phyloP scores from a whole-genome alignment of 2,797 vertebrate genomes.

The Hydrophis major region DNA sequence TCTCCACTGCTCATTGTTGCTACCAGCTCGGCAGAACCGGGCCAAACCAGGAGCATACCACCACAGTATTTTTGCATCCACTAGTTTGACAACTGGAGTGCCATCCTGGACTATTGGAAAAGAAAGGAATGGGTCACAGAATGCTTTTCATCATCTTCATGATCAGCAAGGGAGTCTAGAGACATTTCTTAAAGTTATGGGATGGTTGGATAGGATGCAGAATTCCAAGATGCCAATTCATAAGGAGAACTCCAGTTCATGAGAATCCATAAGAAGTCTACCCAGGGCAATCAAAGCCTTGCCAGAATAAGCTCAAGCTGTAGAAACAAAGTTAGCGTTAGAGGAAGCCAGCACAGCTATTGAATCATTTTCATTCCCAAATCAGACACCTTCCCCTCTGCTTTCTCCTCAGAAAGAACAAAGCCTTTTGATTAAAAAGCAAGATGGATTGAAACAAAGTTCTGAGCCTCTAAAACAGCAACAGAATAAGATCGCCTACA shows the following conservation, averaged over 20 bases:
- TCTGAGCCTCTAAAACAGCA: background rate
- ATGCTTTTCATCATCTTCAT: background rate
- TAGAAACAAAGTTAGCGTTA: background rate
- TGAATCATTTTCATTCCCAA: background rate
- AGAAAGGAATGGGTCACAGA: background rate
- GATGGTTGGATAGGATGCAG: background rate
- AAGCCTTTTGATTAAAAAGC: background rate
- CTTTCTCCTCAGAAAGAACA: background rate
- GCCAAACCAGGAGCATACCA: too few relatives aligned
- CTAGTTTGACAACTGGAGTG: background rate
- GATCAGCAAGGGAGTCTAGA: background rate
- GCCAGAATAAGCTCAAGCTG: background rate
- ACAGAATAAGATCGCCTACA: background rate
- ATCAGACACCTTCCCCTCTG: background rate
- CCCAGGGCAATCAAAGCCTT: background rate
- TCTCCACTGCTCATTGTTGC: too few relatives aligned
- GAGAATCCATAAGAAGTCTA: background rate
- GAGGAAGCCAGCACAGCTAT: background rate
- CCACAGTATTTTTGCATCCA: background rate
- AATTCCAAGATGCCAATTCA: background rate
- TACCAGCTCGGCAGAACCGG: too few relatives aligned
- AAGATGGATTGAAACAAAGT: background rate
- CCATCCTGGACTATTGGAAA: background rate
- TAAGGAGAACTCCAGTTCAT: background rate
- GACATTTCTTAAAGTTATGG: background rate